A percentile compares a stretch with the other conserved stretches of the same genome.
phyloP scores from a whole-genome alignment of 2,797 vertebrate genomes.

The Sebastes trivittatus region DNA sequence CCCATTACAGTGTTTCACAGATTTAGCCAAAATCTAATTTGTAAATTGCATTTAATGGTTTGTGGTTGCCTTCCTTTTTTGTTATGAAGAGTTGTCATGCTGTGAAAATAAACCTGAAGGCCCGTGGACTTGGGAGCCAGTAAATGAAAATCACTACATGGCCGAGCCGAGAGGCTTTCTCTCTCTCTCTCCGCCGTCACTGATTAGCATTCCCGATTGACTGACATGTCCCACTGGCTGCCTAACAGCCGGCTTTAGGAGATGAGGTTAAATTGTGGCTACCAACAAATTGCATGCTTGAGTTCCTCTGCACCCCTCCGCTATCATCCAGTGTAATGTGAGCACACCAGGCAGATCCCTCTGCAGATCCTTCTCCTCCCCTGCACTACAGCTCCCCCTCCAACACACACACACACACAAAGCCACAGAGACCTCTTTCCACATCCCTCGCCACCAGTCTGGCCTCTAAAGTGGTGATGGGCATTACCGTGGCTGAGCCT shows the following conservation, averaged over 20 bases:
- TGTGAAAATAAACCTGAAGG: slow-evolving; percentile 83
- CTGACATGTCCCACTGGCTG: slow-evolving; percentile 78
- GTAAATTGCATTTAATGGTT: slow-evolving; percentile 77
- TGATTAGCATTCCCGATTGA: slow-evolving; percentile 79
- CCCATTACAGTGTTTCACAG: slow-evolving; percentile 61
- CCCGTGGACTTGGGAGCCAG: slow-evolving; percentile 65
- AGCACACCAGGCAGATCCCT: slow-evolving; percentile 79
- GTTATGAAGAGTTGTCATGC: slow-evolving; percentile 76
- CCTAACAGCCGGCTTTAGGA: slow-evolving; percentile 72
- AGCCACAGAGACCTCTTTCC: slow-evolving; percentile 72
- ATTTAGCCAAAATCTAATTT: slow-evolving; percentile 74
- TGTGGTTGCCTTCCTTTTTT: slow-evolving; percentile 69
- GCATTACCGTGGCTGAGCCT: slow-evolving; percentile 71
- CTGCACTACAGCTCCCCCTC: slow-evolving; percentile 58
- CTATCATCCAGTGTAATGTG: slow-evolving; percentile 81
- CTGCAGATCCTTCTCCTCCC: slow-evolving; percentile 62
- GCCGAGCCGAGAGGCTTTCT: slow-evolving; percentile 42
- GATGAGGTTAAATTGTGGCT: slow-evolving; percentile 83
- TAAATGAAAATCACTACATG: slow-evolving; percentile 77
- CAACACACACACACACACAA: slow-evolving; percentile 33
- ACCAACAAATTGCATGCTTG: slow-evolving; percentile 84
- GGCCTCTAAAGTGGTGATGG: slow-evolving; percentile 76
- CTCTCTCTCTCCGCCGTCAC: slow-evolving; percentile 54
- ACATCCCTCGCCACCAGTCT: slow-evolving; percentile 73
- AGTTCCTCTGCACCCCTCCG: slow-evolving; percentile 76